Percentiles rank a stretch among this genome's conserved stretches.
These are phyloP conservation scores for Lutraria lutraria DNA, from an alignment of 2,888 invertebrate species.

Conservation along the genomic window DNA sequence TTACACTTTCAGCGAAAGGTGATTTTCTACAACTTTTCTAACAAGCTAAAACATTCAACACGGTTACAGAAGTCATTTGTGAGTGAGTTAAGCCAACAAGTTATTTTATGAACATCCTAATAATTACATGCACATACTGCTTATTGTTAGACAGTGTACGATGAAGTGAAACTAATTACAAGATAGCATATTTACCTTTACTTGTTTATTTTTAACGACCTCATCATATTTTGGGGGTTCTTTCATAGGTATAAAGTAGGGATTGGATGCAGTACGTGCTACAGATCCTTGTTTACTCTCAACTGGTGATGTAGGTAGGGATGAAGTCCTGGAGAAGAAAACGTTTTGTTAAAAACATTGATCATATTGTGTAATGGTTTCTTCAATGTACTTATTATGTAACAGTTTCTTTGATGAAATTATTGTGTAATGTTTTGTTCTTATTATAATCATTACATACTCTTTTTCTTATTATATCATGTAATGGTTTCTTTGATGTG, in stretches of 20 bases:
- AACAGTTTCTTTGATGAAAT: too few species aligned
- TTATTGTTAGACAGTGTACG: not conserved
- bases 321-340: constrained; percentile 62
- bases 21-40: constrained; percentile 10
- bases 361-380: too few species aligned
- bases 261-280: constrained; percentile 69
- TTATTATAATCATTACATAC: too few species aligned
- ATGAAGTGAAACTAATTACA: not conserved
- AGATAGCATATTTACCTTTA: not conserved
- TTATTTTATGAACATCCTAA: not conserved
- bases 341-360: too few species aligned
- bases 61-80: not conserved
- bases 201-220: constrained; percentile 88
- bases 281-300: constrained; percentile 65
- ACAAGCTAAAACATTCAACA: not conserved
- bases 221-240: constrained; percentile 92
- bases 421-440: too few species aligned
- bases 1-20: not conserved
- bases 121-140: not conserved
- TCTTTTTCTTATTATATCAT: too few species aligned
- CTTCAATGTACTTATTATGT: too few species aligned
- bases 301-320: constrained; percentile 73
- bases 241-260: constrained; percentile 85
- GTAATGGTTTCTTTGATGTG: too few species aligned
- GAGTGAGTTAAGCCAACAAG: constrained; percentile 5